These are phyloP conservation scores for Syrrhaptes paradoxus DNA, from an alignment of 2,113 vertebrate genomes.

Conservation along the genomic window DNA sequence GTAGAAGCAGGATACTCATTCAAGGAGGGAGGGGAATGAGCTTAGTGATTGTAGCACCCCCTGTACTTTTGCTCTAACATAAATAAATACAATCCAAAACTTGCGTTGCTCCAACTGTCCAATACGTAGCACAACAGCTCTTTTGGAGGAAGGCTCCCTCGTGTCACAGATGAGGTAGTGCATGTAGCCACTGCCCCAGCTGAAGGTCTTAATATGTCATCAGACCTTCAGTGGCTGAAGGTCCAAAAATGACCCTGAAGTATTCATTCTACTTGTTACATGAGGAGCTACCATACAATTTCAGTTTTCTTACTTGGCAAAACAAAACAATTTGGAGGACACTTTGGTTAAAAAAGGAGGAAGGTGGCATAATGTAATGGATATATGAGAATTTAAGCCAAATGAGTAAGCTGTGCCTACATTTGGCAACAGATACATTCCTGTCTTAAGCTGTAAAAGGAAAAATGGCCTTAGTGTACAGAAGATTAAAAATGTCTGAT, in stretches of 20 bases:
- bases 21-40: background rate
- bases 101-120: background rate
- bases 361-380: background rate
- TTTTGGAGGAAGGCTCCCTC: background rate
- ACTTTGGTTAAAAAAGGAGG: background rate
- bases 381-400: background rate
- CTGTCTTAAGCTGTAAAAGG: background rate
- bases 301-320: background rate
- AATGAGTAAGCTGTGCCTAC: background rate
- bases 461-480: background rate
- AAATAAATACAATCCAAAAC: background rate
- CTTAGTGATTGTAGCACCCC: background rate
- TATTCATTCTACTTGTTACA: background rate
- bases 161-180: too few relatives aligned
- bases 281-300: background rate
- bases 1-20: background rate
- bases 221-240: background rate
- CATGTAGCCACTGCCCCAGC: accelerated
- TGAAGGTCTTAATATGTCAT: background rate
- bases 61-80: background rate
- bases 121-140: background rate
- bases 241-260: background rate
- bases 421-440: background rate
- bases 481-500: background rate
- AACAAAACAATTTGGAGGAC: background rate